Evolutionary conservation across 2,888 invertebrate genomes (phyloP), one percentile per base, ranked within the genome.

Genomic region (Latrodectus elegans): DNA sequence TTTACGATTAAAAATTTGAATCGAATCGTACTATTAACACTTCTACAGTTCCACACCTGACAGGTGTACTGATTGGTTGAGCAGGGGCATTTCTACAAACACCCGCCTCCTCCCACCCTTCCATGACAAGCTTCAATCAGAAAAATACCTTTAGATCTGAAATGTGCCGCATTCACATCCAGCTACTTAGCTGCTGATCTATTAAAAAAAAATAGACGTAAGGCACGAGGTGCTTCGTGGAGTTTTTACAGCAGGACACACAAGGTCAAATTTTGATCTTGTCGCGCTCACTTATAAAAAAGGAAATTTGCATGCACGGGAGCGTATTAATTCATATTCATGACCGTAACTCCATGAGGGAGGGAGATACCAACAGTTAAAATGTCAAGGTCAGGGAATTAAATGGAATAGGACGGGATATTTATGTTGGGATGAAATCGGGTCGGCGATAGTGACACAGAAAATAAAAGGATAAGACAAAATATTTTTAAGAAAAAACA

Each of bases 351-450:
- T 15, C 14, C 60, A 60, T 15, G 12, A 15, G 14, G n/a, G 14
- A n/a, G 12, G 60, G 12, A 60, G 60, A 60, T 60, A 60, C 14
- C 12, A 10, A 60, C 60, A 60, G 60, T 60, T 60, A 60, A 60
- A 60, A 60, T 60, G 60, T 60, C 60, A 60, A 60, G 60, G 60
- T 60, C 60, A n/a, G n/a, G n/a, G 60, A 60, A 60, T 60, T 60
- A 60, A 60, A 60, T 60, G 12, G 60, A n/a, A n/a, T 60, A 60
- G 60, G 10, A 60, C 12, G 38, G 38, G 38, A 38, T 38, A 38
- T 38, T 38, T 38, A 38, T 38, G 38, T 38, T 38, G 38, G 38
- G 3, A 38, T 38, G 38, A 38, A 38, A 38, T 38, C 38, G 38
- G 38, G 38, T 38, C 38, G 38, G 38, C 1, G 38, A 38, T 38